Base-by-base conservation (phyloP, 2,113 vertebrate genomes). In the Aramus guarauna region DNA sequence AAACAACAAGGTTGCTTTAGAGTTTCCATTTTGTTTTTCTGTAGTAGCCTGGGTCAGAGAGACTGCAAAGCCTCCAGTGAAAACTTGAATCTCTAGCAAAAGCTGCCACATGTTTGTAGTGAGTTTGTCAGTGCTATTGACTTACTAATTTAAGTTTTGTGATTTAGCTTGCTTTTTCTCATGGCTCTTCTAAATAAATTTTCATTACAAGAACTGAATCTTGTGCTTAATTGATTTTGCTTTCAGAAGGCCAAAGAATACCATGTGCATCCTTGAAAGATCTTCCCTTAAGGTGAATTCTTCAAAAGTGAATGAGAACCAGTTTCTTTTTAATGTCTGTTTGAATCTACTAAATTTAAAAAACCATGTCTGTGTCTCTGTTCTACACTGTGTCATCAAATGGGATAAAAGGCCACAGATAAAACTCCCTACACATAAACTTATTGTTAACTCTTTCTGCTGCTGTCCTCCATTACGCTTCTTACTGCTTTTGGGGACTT, bases 271-370 rank as follows among this genome's bases (percentile, higher is more conserved):
- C 74, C 76, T 96, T 96, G 80, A 78, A 89, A 91, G 74, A 85
- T 85, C 66, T 87, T 92, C 81, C 39, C 43, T 82, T 72, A 63
- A 92, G 75, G 56, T 94, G 92, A 82, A 89, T 83, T 88, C 63
- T 63, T 93, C 58, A 45, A 39, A 90, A 92, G 63, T 80, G 32
- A 55, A 66, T 29, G 59, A 88, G 55, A 88, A 86, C 55, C 22
- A 29, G 43, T 87, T 72, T 94, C 52, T 81, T 82, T 75, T 78
- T 41, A 87, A 37, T 72, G 36, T 39, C 36, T 60, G 2, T 26
- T 80, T 74, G 58, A 62, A 64, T 74, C 75, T 72, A 27, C 59
- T 88, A 10, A 86, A 66, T 83, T 50, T 15, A 43, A 85, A 79
- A 85, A 79, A 50, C 22, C 17, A 27, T 8, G 5, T 77, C 36